A percentile compares a stretch with the other conserved stretches of the same genome.
Evolutionary conservation across 1,140 invertebrate genomes (phyloP).

Genomic region (Potamilus streckersoni): DNA sequence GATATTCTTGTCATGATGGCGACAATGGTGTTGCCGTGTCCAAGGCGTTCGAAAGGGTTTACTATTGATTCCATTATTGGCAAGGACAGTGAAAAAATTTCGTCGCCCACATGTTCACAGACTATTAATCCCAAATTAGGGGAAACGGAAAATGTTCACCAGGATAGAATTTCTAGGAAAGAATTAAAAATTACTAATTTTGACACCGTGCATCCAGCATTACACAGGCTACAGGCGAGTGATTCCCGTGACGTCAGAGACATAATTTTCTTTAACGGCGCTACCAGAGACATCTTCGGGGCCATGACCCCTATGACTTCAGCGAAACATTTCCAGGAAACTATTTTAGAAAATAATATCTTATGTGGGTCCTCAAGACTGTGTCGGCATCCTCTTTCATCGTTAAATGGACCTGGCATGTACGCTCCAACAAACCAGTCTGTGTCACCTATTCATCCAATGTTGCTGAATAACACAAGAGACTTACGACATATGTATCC

Average conservation of each 20-base stretch:
- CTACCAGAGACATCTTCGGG: conserved; percentile 14
- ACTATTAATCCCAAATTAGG: background rate
- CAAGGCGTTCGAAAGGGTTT: conserved; percentile 23
- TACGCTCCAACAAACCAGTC: conserved; percentile 10
- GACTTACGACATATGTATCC: conserved; percentile 30
- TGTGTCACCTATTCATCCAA: conserved; percentile 21
- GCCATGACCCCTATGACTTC: conserved; percentile 13
- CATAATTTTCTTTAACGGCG: conserved; percentile 19
- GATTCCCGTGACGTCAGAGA: no score
- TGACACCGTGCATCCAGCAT: background rate
- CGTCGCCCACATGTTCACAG: background rate
- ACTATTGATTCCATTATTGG: conserved; percentile 30
- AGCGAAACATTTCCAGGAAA: conserved; percentile 28
- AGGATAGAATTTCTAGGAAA: background rate
- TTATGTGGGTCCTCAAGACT: conserved; percentile 2
- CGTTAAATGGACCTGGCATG: conserved; percentile 6
- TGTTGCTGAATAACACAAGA: conserved; percentile 19
- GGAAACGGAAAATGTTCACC: background rate
- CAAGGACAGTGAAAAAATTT: conserved; percentile 25
- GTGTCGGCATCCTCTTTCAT: conserved; percentile 17
- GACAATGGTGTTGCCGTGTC: background rate
- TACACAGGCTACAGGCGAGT: no score
- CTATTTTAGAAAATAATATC: conserved; percentile 10
- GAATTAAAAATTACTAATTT: background rate
- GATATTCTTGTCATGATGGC: conserved; percentile 16